Evolutionary conservation across 37 sponge, comb jelly and placozoan genomes (phyloP), one percentile per base, ranked within the genome.

Genomic region (Agelas oroides): DNA sequence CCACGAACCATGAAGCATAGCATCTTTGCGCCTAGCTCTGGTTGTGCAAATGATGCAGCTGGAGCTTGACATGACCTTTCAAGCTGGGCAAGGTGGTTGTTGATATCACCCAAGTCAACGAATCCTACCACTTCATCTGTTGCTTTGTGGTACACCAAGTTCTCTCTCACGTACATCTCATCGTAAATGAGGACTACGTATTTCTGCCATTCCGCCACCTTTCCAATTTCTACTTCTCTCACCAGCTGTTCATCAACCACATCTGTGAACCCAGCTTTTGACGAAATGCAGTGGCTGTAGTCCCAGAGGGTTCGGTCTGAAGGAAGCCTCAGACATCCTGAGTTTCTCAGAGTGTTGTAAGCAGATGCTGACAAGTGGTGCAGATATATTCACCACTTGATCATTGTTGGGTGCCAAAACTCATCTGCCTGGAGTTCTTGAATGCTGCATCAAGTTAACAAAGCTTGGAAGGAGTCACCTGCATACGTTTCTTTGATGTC

Each of bases 381-480:
- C 23, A 88, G 75, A 30, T 82, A 70, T 31, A 81, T 58, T 82
- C 89, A 88, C 89, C 89, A 88, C 55, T 82, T 83, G 35, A 73
- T 83, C 83, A 72, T 83, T 20, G 52, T 20, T 37, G 85, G 85
- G 37, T 84, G 77, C 85, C 77, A 84, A n/a, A n/a, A 21, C 40
- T 37, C 53, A 84, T 75, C n/a, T n/a, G n/a, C n/a, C n/a, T 20
- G 16, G 16, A 16, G 19, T 20, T 57, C 59, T 20, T 19, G 59
- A 57, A 20, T 34, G 39, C 28, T 71, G 72, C 12, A 18, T 52
- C 72, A 40, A 71, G 12, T n/a, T n/a, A 71, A 71, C 35, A 71
- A 20, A 40, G 52, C 39, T 71, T 52, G 18, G 21, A 71, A 71
- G 21, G 35, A 40, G 20, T 40, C 16, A 12, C 19, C 38, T 27